Conservation (phyloP, 2,888 invertebrate species). For the Eledone cirrhosa region DNA sequence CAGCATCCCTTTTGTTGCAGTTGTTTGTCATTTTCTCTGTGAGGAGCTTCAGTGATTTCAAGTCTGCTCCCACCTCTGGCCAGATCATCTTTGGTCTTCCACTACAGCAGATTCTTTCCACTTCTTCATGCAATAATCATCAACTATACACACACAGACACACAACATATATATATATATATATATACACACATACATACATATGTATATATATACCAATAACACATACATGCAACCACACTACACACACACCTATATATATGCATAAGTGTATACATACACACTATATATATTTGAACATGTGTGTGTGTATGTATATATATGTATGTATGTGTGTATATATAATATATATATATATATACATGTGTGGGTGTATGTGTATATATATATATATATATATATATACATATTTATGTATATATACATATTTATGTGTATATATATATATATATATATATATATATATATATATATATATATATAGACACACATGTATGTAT, state of each 20-base stretch:
- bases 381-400: not conserved
- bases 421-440: not conserved
- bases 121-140: too few species aligned
- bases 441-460: not conserved
- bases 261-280: not conserved
- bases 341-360: constrained; percentile 1
- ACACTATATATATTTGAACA: not conserved
- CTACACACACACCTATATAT: not conserved
- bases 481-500: not conserved
- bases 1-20: too few species aligned
- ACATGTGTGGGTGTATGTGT: not conserved
- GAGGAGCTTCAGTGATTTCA: too few species aligned
- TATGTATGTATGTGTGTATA: not conserved
- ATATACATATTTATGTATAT: not conserved
- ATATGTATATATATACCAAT: too few species aligned
- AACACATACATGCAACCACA: too few species aligned
- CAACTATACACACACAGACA: too few species aligned
- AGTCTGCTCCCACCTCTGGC: too few species aligned
- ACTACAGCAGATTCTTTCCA: too few species aligned
- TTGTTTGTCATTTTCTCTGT: too few species aligned
- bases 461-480: not conserved
- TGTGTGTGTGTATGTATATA: not conserved
- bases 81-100: too few species aligned
- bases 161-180: too few species aligned
- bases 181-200: too few species aligned